Evolutionary conservation across 1,140 invertebrate species (phyloP).

Genomic region (Dendrolimus kikuchii): DNA sequence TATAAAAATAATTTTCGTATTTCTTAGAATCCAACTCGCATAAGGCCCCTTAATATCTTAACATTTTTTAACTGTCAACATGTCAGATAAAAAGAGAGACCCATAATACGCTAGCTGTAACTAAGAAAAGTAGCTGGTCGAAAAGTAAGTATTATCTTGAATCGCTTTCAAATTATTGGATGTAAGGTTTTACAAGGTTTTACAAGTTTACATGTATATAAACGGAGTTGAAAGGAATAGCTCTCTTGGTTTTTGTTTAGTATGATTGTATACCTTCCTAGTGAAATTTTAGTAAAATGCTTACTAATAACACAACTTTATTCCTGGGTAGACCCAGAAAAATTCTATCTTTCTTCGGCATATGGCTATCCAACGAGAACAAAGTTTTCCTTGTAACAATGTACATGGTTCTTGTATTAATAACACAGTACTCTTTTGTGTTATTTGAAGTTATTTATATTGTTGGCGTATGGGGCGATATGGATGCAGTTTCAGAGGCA

Average conservation of each 20-base stretch:
- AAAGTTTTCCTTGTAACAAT: constrained; percentile 17
- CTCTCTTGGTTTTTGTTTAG: neutral
- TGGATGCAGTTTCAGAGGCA: constrained; percentile 47
- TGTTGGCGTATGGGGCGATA: constrained; percentile 40
- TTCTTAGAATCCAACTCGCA: too few species aligned
- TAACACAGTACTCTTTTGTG: constrained; percentile 42
- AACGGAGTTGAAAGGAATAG: neutral
- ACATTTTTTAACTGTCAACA: too few species aligned
- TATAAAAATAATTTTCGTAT: too few species aligned
- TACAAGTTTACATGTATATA: too few species aligned
- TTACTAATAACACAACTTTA: constrained; percentile 27
- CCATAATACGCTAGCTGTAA: too few species aligned
- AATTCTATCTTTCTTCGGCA: constrained; percentile 33
- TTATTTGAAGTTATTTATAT: constrained; percentile 52
- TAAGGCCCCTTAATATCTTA: too few species aligned
- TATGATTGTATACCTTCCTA: neutral
- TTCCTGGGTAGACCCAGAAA: constrained; percentile 33
- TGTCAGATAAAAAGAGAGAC: too few species aligned
- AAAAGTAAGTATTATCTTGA: too few species aligned
- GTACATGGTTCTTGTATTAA: constrained; percentile 31
- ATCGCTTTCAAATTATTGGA: too few species aligned
- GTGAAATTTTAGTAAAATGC: constrained; percentile 9
- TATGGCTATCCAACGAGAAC: constrained; percentile 31
- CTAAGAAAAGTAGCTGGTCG: too few species aligned
- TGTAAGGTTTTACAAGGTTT: too few species aligned